Conservation (phyloP, 2,113 vertebrate genomes). For the Micromys minutus region DNA sequence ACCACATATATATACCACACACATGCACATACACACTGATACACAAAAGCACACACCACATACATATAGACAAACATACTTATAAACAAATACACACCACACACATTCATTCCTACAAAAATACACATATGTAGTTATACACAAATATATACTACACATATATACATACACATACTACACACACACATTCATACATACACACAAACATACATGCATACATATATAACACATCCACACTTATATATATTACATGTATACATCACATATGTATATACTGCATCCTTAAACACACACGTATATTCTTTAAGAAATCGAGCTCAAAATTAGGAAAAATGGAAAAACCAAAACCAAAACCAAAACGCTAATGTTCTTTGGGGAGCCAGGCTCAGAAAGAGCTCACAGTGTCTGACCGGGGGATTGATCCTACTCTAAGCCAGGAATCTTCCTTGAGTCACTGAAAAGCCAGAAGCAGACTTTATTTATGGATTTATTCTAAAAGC, state of each 20-base stretch:
- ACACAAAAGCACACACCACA: neutral
- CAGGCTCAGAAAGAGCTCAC: neutral
- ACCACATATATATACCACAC: neutral
- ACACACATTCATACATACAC: neutral
- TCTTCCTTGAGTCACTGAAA: neutral
- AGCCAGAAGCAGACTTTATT: fast-evolving
- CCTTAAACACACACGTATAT: neutral
- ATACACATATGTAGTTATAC: neutral
- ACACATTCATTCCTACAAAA: no score
- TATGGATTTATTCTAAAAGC: fast-evolving
- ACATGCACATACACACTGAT: no score
- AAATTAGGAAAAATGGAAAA: no score
- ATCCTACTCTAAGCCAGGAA: fast-evolving
- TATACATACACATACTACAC: neutral
- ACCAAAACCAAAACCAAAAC: neutral
- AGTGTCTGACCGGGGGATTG: fast-evolving
- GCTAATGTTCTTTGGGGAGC: neutral
- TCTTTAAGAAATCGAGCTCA: neutral
- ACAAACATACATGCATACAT: neutral
- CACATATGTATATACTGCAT: no score
- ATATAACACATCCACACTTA: neutral
- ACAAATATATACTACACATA: neutral
- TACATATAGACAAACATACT: neutral
- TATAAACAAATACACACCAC: neutral
- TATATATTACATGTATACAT: neutral